phyloP scores from a whole-genome alignment of 2,888 invertebrate species.

The Limenitis camilla region DNA sequence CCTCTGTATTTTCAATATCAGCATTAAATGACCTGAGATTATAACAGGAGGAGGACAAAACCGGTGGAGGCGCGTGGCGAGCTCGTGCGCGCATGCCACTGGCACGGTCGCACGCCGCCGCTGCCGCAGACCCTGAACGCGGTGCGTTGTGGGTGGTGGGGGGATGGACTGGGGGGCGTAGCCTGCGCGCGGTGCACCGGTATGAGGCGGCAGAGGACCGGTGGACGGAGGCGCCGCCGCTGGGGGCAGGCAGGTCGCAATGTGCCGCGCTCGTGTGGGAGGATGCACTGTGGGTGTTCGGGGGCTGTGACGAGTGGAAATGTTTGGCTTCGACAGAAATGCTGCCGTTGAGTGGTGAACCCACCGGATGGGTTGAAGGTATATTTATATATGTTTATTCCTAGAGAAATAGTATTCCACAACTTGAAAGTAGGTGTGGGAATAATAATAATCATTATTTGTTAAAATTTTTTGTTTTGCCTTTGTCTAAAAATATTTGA shows the following conservation, averaged over 20 bases:
- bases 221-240: conserved; percentile 81
- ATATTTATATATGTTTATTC: background rate
- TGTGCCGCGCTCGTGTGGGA: conserved; percentile 81
- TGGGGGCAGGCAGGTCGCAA: conserved; percentile 84
- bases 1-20: too few species aligned
- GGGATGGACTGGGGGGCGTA: conserved; percentile 80
- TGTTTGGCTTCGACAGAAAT: conserved; percentile 74
- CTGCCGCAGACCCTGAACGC: conserved; percentile 76
- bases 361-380: conserved; percentile 21
- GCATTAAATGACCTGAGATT: background rate
- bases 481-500: too few species aligned
- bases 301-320: conserved; percentile 93
- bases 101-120: conserved; percentile 83
- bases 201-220: conserved; percentile 75
- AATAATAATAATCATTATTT: background rate
- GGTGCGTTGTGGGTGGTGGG: conserved; percentile 79
- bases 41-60: conserved; percentile 4
- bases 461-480: too few species aligned
- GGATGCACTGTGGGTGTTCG: conserved; percentile 83
- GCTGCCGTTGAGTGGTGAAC: conserved; percentile 32
- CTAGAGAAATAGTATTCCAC: background rate
- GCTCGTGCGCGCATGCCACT: conserved; percentile 49
- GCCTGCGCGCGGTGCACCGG: conserved; percentile 81
- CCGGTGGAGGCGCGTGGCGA: conserved; percentile 30
- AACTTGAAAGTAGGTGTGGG: background rate